Conservation (phyloP, 2,797 vertebrate species). For the Etheostoma perlongum region DNA sequence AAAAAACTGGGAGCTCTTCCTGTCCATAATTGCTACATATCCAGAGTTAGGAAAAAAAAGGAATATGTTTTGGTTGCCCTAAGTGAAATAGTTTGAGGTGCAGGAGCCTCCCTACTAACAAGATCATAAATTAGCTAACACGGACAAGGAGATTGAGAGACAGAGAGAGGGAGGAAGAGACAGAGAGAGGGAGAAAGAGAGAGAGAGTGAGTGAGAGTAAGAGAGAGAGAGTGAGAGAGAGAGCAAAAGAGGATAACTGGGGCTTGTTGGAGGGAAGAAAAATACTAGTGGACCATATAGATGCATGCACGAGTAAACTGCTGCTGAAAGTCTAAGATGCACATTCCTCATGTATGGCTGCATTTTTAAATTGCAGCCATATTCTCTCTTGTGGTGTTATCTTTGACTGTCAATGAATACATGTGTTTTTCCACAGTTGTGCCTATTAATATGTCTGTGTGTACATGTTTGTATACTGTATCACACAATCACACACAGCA, state of each 20-base stretch:
- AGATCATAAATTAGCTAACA: constrained; percentile 71
- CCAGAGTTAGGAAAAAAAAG: constrained; percentile 60
- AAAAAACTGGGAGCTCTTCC: constrained; percentile 84
- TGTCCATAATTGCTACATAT: constrained; percentile 85
- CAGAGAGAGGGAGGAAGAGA: not conserved
- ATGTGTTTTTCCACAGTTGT: not conserved
- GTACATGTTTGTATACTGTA: constrained; percentile 1
- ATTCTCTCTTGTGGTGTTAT: constrained; percentile 18
- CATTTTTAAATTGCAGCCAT: constrained; percentile 19
- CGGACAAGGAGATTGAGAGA: constrained; percentile 37
- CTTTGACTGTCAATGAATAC: constrained; percentile 25
- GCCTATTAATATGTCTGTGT: not conserved
- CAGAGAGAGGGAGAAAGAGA: not conserved
- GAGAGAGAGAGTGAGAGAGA: not conserved
- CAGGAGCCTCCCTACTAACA: constrained; percentile 68
- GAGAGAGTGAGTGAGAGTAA: not conserved
- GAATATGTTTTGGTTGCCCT: constrained; percentile 61
- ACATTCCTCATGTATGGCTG: constrained; percentile 23
- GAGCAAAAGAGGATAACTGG: constrained; percentile 14
- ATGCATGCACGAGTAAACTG: constrained; percentile 25
- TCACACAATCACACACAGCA: constrained; percentile 23
- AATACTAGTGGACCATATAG: constrained; percentile 32
- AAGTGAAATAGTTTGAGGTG: constrained; percentile 70
- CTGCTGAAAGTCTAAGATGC: constrained; percentile 34
- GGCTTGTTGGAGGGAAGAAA: constrained; percentile 47